Percentiles rank a stretch among this genome's conserved stretches.
These are phyloP conservation scores for Channa maculata DNA, from an alignment of 2,113 vertebrate genomes.

Conservation along the genomic window DNA sequence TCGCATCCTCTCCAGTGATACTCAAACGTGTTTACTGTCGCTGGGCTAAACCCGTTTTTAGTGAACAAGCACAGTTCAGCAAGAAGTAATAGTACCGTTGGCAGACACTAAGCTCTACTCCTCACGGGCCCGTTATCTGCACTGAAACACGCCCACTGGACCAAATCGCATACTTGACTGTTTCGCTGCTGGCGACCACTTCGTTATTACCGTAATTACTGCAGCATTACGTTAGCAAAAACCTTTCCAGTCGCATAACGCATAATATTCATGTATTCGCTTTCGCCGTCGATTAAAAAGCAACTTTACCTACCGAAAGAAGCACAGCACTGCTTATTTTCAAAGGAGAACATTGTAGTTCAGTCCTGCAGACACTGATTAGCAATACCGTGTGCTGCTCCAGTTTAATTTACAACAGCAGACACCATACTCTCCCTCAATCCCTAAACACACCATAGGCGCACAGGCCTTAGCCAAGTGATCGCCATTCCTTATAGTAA, in stretches of 20 bases:
- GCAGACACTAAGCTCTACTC: not conserved
- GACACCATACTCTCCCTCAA: slow-evolving; percentile 12
- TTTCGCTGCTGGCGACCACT: slow-evolving; percentile 38
- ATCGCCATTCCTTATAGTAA: not conserved
- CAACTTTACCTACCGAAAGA: not conserved
- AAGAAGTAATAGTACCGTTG: not conserved
- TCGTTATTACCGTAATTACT: slow-evolving; percentile 3
- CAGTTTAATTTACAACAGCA: slow-evolving; percentile 43
- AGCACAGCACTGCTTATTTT: not conserved
- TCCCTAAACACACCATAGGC: slow-evolving; percentile 12
- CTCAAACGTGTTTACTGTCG: too few species aligned
- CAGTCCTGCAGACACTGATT: not conserved
- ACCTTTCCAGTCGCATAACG: too few species aligned
- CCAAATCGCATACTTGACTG: slow-evolving; percentile 46
- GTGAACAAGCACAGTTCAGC: too few species aligned
- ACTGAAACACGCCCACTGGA: slow-evolving; percentile 69
- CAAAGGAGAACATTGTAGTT: too few species aligned
- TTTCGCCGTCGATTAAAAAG: not conserved
- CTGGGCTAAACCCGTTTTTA: too few species aligned
- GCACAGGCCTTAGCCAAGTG: not conserved
- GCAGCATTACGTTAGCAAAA: not conserved
- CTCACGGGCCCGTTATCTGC: slow-evolving; percentile 63
- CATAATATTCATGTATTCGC: not conserved
- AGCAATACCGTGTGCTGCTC: not conserved
- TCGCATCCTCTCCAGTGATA: too few species aligned